Evolutionary conservation across 1,140 invertebrate genomes (phyloP), one percentile per base, ranked within the genome.

Genomic region (Atopsyche davidsoni): DNA sequence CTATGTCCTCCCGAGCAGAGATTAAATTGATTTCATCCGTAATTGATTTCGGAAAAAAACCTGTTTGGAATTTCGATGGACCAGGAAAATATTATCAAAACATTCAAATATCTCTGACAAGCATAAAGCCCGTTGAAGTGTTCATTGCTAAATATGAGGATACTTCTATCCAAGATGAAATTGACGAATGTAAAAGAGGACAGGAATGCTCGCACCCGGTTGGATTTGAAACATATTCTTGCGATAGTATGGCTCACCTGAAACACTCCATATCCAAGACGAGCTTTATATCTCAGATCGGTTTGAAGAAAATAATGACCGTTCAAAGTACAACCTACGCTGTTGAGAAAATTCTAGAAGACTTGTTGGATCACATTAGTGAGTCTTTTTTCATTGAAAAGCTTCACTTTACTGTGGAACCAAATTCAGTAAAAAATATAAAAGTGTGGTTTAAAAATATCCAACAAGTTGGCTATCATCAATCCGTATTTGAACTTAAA

Each of bases 371-470:
- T 11, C 16, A 19, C 6, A 40, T 36, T 35, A 36, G 18, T 2
- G 40, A 51, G 2, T 6, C 32, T 7, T 51, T 51, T 44, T 38
- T 34, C n/a, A 34, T 51, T 25, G 40, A 51, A 38, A 43, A 36
- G 10, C 31, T 13, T 2, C 25, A 51, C 21, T 11, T 44, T 14
- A 44, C 16, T 2, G 18, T 51, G 14, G 6, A 24, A 2, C 25
- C 48, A 9, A 44, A 44, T 21, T 18, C 6, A 9, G 25, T 13
- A 17, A 43, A 44, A 4, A 43, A 24, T n/a, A 19, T 51, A 10
- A 31, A 34, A 13, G 40, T 51, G 10, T 51, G 35, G 28, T 51
- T 51, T 36, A 51, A 43, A 24, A 43, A 43, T 25, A 19, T 40
- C 21, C 42, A 43, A 25, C 14, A 35, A 23, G 2, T 51, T 13